Base-by-base conservation (phyloP, 1,140 invertebrate species). In the Drosophila bipectinata region DNA sequence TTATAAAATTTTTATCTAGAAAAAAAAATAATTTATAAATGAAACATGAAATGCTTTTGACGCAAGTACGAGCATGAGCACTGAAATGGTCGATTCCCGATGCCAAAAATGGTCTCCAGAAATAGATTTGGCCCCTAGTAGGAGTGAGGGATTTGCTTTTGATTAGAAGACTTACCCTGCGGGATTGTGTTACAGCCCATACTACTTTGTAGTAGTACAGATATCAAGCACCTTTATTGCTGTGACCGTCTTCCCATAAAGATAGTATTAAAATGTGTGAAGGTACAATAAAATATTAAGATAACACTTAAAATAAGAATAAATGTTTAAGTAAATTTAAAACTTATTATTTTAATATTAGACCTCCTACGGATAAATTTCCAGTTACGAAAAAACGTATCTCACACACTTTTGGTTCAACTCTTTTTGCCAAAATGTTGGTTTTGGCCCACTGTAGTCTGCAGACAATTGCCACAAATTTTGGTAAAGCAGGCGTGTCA, bases 401-500 rank as follows among this genome's bases (percentile, higher is more conserved):
- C 10, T 10, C 3, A 2, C 10, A 10, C 9, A 1, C 2, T 21
- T 48, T 30, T 44, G 34, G 47, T 12, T 37, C 68, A 18, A 18
- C 18, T 18, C 18, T 1, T 18, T 18, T 18, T 18, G 18, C 69
- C 61, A 57, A 82, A 71, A 67, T 71, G 54, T 78, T 83, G 66
- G 54, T 47, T 48, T 69, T 24, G 60, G 47, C 77, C 44, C 58
- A 47, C 44, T 47, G 44, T 47, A 18, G 73, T 85, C 61, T 18
- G 14, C 81, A 75, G 79, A 85, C 81, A 85, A 85, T 85, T 85
- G 79, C 61, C 59, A 47, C 69, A 85, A 73, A 85, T 87, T 84
- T 84, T 71, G 72, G 51, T 21, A 73, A 85, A 84, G 77, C 82
- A 85, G 82, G 77, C 82, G 82, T 85, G 82, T 82, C 83, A 87